A percentile compares a stretch with the other conserved stretches of the same genome.
Evolutionary conservation across 2,888 invertebrate species (phyloP).

Genomic region (Bruchidius siliquastri): DNA sequence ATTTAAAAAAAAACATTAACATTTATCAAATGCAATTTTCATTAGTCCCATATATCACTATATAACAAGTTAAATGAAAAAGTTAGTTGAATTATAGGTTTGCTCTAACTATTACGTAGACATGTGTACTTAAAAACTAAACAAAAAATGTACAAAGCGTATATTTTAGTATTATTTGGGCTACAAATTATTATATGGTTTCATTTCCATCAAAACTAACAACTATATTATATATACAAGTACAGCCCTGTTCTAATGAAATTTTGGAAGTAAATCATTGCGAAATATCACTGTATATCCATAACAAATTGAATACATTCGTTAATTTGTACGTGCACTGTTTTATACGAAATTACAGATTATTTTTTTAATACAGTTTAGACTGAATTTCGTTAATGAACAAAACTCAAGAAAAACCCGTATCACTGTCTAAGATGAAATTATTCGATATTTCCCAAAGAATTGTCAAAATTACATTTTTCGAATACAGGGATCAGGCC

Average conservation of each 20-base stretch:
- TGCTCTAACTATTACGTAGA: constrained; percentile 22
- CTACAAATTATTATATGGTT: background rate
- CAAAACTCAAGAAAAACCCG: too few species aligned
- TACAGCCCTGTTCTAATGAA: background rate
- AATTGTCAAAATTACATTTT: background rate
- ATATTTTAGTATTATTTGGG: constrained; percentile 11
- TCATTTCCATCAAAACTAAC: background rate
- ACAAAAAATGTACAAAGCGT: constrained; percentile 31
- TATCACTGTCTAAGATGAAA: too few species aligned
- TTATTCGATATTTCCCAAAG: background rate
- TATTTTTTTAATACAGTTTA: too few species aligned
- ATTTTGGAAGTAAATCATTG: background rate
- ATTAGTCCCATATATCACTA: constrained; percentile 23
- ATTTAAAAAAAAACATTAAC: constrained; percentile 20
- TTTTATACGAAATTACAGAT: too few species aligned
- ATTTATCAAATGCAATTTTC: constrained; percentile 34
- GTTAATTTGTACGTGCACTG: too few species aligned
- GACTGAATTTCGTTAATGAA: too few species aligned
- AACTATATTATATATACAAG: constrained; percentile 1
- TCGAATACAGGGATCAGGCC: background rate
- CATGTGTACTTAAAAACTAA: constrained; percentile 5
- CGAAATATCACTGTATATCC: too few species aligned
- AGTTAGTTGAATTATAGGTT: constrained; percentile 24
- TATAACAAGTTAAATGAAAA: constrained; percentile 24
- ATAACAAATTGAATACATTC: too few species aligned